Evolutionary conservation across 2,888 invertebrate species (phyloP), one percentile per base, ranked within the genome.

Genomic region (Punctoribates punctum): DNA sequence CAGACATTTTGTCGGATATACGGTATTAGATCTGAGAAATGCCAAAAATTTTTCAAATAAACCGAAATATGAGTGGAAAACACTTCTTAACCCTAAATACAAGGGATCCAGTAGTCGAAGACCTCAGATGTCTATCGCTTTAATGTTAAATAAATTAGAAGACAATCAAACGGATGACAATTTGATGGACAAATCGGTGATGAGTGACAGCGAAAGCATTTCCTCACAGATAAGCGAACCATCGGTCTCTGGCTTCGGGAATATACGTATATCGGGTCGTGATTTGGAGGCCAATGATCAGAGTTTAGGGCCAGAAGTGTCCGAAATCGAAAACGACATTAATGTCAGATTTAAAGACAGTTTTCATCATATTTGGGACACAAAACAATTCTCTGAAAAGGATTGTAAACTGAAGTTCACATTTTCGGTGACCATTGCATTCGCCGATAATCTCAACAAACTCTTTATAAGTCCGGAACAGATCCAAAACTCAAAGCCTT

Each of bases 51-150:
- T 57, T 23, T 42, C 65, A 20, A 27, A 54, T 11, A 25, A 77
- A 4, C 76, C 76, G 38, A 77, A 77, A 46, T 73, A 73, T 54
- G 42, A 65, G 51, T 77, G 77, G 77, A 25, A 25, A 9, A 54
- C 77, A 27, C 34, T 77, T 17, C 48, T 77, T 15, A 77, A 77
- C 67, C 51, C 76, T 23, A 77, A 77, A 62, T 77, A 76, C 42
- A 62, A 70, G n/a, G 73, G 75, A n/a, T 13, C 67, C n/a, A 77
- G 77, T 27, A 17, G 17, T 13, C 73, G 65, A 23, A 48, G 77
- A 67, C 77, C 77, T 27, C 67, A 77, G 67, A 25, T 77, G 23
- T 73, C 60, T n/a, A 27, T 77, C 29, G 65, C 77, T 11, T 51
- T 77, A 0, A 51, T 67, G 65, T n/a, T 77, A 9, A 62, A 70